phyloP scores from a whole-genome alignment of 2,113 vertebrate genomes.

The Campylomormyrus tamandua region DNA sequence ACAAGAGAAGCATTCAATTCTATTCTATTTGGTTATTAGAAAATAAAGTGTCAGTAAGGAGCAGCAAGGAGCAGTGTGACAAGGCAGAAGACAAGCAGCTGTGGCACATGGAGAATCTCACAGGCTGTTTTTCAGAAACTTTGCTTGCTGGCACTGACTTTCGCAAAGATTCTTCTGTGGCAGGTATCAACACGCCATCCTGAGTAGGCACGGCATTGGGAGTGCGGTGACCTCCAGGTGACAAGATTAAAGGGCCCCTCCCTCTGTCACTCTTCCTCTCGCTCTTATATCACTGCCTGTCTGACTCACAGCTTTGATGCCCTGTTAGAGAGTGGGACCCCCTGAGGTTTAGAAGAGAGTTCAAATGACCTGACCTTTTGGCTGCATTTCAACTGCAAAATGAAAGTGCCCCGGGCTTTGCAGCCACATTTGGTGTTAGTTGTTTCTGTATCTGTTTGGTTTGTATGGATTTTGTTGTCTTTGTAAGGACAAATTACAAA shows the following conservation, averaged over 20 bases:
- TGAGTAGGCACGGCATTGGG: background rate
- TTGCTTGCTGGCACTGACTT: too few species aligned
- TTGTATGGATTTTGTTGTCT: background rate
- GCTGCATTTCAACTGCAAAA: conserved; percentile 33
- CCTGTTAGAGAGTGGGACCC: conserved; percentile 37
- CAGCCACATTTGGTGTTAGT: background rate
- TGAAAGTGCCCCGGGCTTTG: conserved; percentile 36
- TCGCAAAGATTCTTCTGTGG: background rate
- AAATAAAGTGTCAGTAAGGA: background rate
- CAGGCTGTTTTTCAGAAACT: background rate
- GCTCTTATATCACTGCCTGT: conserved; percentile 15
- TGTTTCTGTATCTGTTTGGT: background rate
- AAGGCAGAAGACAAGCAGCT: background rate
- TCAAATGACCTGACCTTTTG: conserved; percentile 62
- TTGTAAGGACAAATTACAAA: background rate
- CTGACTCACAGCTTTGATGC: conserved; percentile 56
- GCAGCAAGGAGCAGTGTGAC: background rate
- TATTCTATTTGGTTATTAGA: background rate
- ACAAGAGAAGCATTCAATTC: background rate
- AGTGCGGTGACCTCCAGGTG: background rate
- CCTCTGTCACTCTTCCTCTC: background rate
- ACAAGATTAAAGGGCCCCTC: background rate
- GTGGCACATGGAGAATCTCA: background rate
- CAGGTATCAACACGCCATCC: background rate
- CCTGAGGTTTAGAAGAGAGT: conserved; percentile 42